Evolutionary conservation across 2,797 vertebrate species (phyloP).

Genomic region (Oophaga sylvatica): DNA sequence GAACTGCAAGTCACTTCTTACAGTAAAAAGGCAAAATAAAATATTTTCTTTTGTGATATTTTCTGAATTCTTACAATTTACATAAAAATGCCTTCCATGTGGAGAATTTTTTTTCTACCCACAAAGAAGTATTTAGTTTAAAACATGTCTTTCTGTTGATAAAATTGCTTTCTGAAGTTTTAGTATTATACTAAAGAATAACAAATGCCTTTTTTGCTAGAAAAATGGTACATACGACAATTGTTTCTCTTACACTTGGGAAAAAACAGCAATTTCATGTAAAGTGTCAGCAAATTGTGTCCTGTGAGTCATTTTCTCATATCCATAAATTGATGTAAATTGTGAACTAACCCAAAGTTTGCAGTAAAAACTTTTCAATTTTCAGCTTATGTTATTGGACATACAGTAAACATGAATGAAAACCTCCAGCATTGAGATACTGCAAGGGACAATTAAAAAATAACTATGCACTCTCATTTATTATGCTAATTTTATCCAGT

Average conservation of each 20-base stretch:
- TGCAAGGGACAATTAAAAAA: not conserved
- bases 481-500: too few relatives aligned
- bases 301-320: slow-evolving; percentile 4
- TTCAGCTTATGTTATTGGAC: not conserved
- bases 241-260: slow-evolving; percentile 16
- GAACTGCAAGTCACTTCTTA: slow-evolving; percentile 32
- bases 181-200: slow-evolving; percentile 41
- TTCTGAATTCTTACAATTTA: slow-evolving; percentile 17
- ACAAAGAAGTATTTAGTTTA: slow-evolving; percentile 41
- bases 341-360: not conserved
- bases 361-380: not conserved
- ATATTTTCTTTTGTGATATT: slow-evolving; percentile 4
- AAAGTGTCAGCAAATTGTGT: slow-evolving; percentile 8
- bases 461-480: too few relatives aligned
- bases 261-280: not conserved
- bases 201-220: slow-evolving; percentile 9
- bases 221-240: not conserved
- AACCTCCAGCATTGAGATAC: not conserved
- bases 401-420: not conserved
- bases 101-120: slow-evolving; percentile 24
- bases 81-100: slow-evolving; percentile 36
- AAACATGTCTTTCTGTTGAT: slow-evolving; percentile 21
- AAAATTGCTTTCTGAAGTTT: slow-evolving; percentile 36
- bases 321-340: not conserved
- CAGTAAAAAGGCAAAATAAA: slow-evolving; percentile 36